Evolutionary conservation across 2,113 vertebrate species (phyloP), one percentile per base, ranked within the genome.

Genomic region (Corydoras sp.): DNA sequence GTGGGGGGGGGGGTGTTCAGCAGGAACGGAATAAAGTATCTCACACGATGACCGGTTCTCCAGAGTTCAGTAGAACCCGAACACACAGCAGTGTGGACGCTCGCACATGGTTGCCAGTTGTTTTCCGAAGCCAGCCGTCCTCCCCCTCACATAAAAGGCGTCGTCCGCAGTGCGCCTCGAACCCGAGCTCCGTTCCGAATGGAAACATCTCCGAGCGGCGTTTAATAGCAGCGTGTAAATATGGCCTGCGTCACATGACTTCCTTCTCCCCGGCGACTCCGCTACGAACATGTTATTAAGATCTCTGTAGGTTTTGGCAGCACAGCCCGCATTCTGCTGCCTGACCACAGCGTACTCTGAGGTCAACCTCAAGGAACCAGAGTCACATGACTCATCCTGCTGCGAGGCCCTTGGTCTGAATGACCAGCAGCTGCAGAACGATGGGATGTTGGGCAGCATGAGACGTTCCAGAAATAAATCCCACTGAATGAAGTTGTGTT

Each of bases 261-360:
- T 68, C 73, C 62, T 65, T 66, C 58, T 54, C 54, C 63, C 65
- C 35, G 71, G 67, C 60, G 53, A 24, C 55, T 77, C 58, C 65
- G 3, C 68, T 76, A 56, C 64, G 10, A 63, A 73, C 69, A 73
- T 75, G 68, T 75, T 74, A 74, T 73, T 78, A 68, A 69, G 29
- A 72, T 62, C 66, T 73, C 55, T 77, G 66, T 68, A 73, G 66
- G 72, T 76, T 69, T 67, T 67, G 62, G 73, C 70, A 77, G 62
- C 24, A 5, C 43, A 9, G 62, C 63, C 76, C 43, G 56, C 67
- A 54, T 76, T 73, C 59, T 62, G 71, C 51, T 10, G 65, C 50
- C 58, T 71, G 62, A 70, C 56, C 53, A 32, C 67, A 70, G 55
- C 48, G 5, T 3, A 56, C 18, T 71, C 30, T 15, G n/a, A 55